phyloP scores from a whole-genome alignment of 2,797 vertebrate genomes.

The Gastrophryne carolinensis region DNA sequence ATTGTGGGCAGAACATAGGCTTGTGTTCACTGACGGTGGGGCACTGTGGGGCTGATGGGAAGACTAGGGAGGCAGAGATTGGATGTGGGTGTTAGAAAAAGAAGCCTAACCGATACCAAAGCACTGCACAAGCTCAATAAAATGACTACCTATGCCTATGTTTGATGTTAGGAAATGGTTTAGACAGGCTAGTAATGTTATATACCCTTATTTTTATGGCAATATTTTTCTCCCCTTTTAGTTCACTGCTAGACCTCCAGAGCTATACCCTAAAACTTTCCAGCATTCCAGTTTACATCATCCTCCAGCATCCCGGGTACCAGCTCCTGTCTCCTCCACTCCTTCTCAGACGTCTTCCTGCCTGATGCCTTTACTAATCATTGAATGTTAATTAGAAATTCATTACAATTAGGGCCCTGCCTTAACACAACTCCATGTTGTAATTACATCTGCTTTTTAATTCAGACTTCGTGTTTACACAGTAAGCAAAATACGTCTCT shows the following conservation, averaged over 20 bases:
- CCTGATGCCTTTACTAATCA: conserved; percentile 71
- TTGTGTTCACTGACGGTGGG: too few species aligned
- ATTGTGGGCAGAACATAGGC: too few species aligned
- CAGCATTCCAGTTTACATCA: conserved; percentile 8
- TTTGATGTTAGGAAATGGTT: neutral
- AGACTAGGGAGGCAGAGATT: too few species aligned
- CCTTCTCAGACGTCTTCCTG: conserved; percentile 61
- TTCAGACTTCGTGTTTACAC: conserved; percentile 82
- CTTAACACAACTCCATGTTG: conserved; percentile 73
- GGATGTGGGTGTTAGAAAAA: too few species aligned
- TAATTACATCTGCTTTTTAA: conserved; percentile 82
- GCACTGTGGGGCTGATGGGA: too few species aligned
- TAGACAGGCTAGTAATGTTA: neutral
- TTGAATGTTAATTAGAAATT: conserved; percentile 84
- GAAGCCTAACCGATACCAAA: too few species aligned
- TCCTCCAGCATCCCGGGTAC: conserved; percentile 17
- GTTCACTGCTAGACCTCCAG: neutral
- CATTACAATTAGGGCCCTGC: conserved; percentile 79
- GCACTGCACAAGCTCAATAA: too few species aligned
- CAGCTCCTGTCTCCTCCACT: neutral
- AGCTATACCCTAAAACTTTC: conserved; percentile 5
- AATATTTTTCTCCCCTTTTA: neutral
- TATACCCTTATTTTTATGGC: neutral
- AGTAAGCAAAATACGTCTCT: conserved; percentile 75
- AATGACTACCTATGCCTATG: too few species aligned